A percentile compares a stretch with the other conserved stretches of the same genome.
phyloP scores from a whole-genome alignment of 2,888 invertebrate genomes.

The Brachyptera putata region DNA sequence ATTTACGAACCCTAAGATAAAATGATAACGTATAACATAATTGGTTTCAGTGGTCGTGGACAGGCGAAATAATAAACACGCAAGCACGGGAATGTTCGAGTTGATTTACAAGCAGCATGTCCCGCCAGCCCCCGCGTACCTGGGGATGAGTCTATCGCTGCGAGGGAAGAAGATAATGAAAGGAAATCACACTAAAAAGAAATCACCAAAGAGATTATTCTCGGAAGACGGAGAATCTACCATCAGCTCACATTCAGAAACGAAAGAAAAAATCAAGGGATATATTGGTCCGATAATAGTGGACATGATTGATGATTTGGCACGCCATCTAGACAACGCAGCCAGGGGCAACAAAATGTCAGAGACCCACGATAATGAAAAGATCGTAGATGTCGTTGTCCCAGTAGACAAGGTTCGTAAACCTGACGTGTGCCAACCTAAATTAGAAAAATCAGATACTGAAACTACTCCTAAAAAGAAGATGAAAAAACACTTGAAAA shows the following conservation, averaged over 20 bases:
- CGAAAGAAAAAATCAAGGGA: not conserved
- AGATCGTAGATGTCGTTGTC: not conserved
- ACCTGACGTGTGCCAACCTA: no score
- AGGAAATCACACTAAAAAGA: conserved; percentile 34
- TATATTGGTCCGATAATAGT: conserved; percentile 22
- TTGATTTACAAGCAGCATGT: conserved; percentile 71
- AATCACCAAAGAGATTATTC: not conserved
- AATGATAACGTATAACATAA: no score
- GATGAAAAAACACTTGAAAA: not conserved
- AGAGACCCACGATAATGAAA: conserved; percentile 6
- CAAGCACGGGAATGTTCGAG: conserved; percentile 78
- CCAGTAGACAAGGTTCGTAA: no score
- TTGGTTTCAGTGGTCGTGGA: conserved; percentile 63
- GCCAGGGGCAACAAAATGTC: no score
- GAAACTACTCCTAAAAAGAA: not conserved
- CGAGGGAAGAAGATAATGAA: conserved; percentile 60
- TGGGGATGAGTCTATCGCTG: conserved; percentile 66
- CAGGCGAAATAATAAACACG: conserved; percentile 62
- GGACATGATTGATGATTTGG: conserved; percentile 23
- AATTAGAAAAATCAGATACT: not conserved
- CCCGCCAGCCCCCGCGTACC: conserved; percentile 74
- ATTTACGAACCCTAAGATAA: no score
- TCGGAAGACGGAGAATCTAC: not conserved
- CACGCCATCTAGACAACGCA: conserved; percentile 7
- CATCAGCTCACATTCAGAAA: not conserved